Conservation (phyloP, 2,113 vertebrate species). For the Neodon shergylaensis region DNA sequence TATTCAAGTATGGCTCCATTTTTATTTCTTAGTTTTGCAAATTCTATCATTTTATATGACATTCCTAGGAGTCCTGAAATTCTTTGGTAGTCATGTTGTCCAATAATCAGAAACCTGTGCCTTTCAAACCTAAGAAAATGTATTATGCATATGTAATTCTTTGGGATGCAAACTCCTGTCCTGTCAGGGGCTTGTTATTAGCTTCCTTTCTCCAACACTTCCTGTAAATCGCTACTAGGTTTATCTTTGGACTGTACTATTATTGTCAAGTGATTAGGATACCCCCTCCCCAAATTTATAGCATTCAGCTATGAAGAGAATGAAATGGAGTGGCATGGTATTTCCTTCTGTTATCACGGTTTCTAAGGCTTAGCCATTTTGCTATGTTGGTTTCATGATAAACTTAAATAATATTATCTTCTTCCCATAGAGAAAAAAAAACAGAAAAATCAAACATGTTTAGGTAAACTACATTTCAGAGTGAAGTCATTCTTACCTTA, state of each 20-base stretch:
- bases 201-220: not conserved
- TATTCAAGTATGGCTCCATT: not conserved
- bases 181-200: not conserved
- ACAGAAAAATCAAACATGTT: not conserved
- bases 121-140: not conserved
- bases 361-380: not conserved
- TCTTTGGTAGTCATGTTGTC: not conserved
- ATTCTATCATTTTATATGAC: not conserved
- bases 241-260: not conserved
- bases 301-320: not conserved
- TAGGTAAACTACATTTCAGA: not conserved
- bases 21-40: not conserved
- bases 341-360: not conserved
- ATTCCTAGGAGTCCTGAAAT: not conserved
- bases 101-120: not conserved
- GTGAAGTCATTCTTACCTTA: not conserved
- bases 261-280: slow-evolving; percentile 35
- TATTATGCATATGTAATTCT: not conserved
- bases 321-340: not conserved
- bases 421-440: slow-evolving; percentile 15
- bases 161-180: not conserved
- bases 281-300: not conserved
- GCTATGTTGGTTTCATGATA: not conserved
- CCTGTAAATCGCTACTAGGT: not conserved
- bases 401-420: not conserved